These are phyloP conservation scores for Pheosia gnoma DNA, from an alignment of 2,888 invertebrate species.

Conservation along the genomic window DNA sequence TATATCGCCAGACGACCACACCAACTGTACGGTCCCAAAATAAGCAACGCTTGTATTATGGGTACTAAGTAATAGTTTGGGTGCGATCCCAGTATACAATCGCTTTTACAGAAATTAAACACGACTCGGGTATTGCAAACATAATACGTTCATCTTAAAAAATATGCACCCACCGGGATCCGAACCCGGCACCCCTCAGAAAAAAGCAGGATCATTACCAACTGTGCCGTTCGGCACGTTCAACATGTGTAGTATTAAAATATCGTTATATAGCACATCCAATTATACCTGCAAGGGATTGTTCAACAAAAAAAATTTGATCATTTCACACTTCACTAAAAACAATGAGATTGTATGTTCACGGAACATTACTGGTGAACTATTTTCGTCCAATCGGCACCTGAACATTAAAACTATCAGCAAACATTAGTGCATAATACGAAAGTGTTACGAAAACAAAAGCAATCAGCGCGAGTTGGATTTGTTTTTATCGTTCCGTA, in stretches of 20 bases:
- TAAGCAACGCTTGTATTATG: too few relatives aligned
- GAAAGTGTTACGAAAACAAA: slow-evolving; percentile 46
- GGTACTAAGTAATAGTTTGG: too few relatives aligned
- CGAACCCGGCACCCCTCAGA: too few relatives aligned
- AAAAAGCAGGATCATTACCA: too few relatives aligned
- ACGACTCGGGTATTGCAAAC: too few relatives aligned
- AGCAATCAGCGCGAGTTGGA: slow-evolving; percentile 5
- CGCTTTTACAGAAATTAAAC: too few relatives aligned
- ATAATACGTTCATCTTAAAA: too few relatives aligned
- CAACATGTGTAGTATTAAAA: background rate
- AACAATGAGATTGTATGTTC: slow-evolving; percentile 10
- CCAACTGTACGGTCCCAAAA: too few relatives aligned
- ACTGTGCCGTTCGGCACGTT: too few relatives aligned
- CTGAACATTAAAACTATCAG: slow-evolving; percentile 55
- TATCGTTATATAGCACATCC: background rate
- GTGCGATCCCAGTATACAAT: too few relatives aligned
- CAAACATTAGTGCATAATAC: slow-evolving; percentile 43
- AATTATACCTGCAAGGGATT: slow-evolving; percentile 1
- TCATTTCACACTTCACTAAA: slow-evolving; percentile 5
- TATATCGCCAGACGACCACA: too few relatives aligned
- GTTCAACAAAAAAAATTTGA: background rate
- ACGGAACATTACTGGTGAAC: slow-evolving; percentile 47
- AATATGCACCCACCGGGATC: too few relatives aligned
- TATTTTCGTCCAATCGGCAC: slow-evolving; percentile 63
- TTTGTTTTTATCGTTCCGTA: slow-evolving; percentile 10